These are phyloP conservation scores for Uropetala carovei DNA, from an alignment of 2,888 invertebrate genomes.

Conservation along the genomic window DNA sequence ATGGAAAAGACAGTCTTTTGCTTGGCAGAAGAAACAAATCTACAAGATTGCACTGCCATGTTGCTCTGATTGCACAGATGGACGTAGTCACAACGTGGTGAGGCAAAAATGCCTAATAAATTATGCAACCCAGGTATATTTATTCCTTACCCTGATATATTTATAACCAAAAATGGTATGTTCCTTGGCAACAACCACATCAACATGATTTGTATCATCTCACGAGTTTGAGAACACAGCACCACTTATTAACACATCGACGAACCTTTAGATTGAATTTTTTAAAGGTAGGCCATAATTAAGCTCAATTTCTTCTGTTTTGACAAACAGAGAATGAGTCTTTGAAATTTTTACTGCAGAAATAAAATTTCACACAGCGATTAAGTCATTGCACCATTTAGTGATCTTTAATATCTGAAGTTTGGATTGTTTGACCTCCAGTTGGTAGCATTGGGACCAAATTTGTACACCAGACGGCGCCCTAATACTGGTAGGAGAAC, in stretches of 20 bases:
- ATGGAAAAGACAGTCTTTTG: constrained; percentile 10
- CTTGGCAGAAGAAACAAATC: not conserved
- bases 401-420: constrained; percentile 70
- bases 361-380: not conserved
- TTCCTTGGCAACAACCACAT: constrained; percentile 53
- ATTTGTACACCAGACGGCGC: constrained; percentile 87
- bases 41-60: constrained; percentile 38
- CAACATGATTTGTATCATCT: constrained; percentile 52
- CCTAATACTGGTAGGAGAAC: constrained; percentile 87
- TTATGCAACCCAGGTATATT: constrained; percentile 43
- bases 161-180: constrained; percentile 44
- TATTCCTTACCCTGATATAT: constrained; percentile 60
- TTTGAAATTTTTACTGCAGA: not conserved
- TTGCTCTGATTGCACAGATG: constrained; percentile 37
- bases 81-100: not conserved
- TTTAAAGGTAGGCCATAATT: constrained; percentile 21
- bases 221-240: constrained; percentile 36
- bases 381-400: not conserved
- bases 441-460: constrained; percentile 87
- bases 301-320: not conserved
- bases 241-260: constrained; percentile 32
- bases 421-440: constrained; percentile 84
- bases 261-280: not conserved
- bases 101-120: constrained; percentile 39
- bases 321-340: not conserved